Base-by-base conservation (phyloP, 2,888 invertebrate genomes). In the Agrypnus murinus region DNA sequence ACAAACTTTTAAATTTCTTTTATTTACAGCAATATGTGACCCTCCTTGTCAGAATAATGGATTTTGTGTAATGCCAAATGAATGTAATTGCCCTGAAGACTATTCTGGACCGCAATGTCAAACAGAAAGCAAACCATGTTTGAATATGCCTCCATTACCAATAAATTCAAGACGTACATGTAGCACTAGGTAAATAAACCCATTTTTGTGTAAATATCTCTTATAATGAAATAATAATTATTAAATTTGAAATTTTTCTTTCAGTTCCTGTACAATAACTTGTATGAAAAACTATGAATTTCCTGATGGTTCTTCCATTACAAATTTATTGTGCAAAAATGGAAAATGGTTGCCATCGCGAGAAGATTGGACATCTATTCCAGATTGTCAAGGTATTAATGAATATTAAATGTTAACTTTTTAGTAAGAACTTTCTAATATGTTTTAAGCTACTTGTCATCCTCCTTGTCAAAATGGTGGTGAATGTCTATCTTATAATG, bases 391-490 rank as follows among this genome's bases (percentile, higher is more conserved):
- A 84, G 91, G 94, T 85, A 88, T 87, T 84, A n/a, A n/a, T n/a
- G n/a, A n/a, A n/a, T n/a, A n/a, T n/a, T n/a, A n/a, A n/a, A n/a
- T n/a, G n/a, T n/a, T n/a, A 53, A 45, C 34, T 14, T 34, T 19
- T n/a, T n/a, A n/a, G n/a, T n/a, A n/a, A n/a, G n/a, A n/a, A n/a
- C n/a, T n/a, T n/a, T n/a, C n/a, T n/a, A n/a, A n/a, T n/a, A n/a
- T n/a, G 5, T 25, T 25, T 25, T 25, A 25, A 25, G 25, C 25
- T 25, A 87, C 88, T 17, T 93, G 93, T 75, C 83, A 87, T 60
- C 95, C 94, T 0, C 88, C 91, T 0, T 97, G 96, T 80, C 82
- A 88, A 70, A 95, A 96, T 81, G 95, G 93, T 0, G 96, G 96
- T 0, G 88, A 89, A 10, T 97, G 96, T 81, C 85, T 95, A 0